A percentile compares a stretch with the other conserved stretches of the same genome.
Evolutionary conservation across 2,888 invertebrate species (phyloP).

Genomic region (Sesamia inferens): DNA sequence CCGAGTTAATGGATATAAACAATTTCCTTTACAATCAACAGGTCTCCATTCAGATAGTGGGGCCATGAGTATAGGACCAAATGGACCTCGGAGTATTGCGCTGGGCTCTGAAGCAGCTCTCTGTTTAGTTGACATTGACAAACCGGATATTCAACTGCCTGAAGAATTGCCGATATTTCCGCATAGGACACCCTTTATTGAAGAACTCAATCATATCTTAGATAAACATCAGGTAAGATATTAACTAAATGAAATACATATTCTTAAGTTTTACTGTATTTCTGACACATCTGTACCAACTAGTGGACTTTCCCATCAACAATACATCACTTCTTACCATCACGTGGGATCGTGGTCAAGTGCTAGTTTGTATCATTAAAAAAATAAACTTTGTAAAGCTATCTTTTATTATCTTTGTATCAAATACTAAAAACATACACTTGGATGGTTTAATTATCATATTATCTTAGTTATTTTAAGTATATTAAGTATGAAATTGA

Average conservation of each 20-base stretch:
- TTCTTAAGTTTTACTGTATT: not conserved
- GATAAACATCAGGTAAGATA: conserved; percentile 92
- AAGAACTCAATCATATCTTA: conserved; percentile 94
- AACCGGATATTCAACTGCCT: conserved; percentile 97
- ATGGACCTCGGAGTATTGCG: conserved; percentile 89
- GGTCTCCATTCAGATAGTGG: conserved; percentile 91
- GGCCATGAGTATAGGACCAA: conserved; percentile 76
- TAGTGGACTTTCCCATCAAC: too few relatives aligned
- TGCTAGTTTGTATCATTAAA: too few relatives aligned
- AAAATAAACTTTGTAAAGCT: not conserved
- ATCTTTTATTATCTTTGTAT: not conserved
- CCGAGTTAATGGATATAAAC: not conserved
- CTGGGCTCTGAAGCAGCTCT: conserved; percentile 95
- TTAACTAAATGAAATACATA: not conserved
- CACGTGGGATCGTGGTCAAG: too few relatives aligned
- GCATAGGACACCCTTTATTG: conserved; percentile 95
- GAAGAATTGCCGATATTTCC: conserved; percentile 99
- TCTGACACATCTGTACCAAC: not conserved
- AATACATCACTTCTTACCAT: too few relatives aligned
- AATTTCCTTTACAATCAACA: conserved; percentile 63
- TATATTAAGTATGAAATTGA: conserved; percentile 24
- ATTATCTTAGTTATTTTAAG: conserved; percentile 25
- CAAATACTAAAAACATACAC: not conserved
- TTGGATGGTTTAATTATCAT: conserved; percentile 17
- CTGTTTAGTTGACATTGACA: conserved; percentile 99